Percentiles rank a stretch among this genome's conserved stretches.
Conservation (phyloP, 2,888 invertebrate species). For the Drosophila incognita region DNA sequence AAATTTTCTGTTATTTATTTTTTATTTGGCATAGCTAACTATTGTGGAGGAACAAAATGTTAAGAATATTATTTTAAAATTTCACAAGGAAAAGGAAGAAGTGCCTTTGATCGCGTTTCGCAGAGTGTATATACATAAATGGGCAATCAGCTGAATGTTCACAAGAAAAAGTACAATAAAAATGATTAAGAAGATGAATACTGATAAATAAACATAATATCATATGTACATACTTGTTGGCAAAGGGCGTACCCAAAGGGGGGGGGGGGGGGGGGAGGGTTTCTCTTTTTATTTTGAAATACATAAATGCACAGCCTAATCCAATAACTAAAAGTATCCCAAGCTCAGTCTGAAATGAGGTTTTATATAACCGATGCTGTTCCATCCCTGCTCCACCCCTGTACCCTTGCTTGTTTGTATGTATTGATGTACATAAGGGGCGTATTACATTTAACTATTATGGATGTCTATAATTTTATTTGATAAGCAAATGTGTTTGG, state of each 20-base stretch:
- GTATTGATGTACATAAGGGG: slow-evolving; percentile 32
- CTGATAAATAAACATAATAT: slow-evolving; percentile 1
- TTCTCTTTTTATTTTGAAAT: background rate
- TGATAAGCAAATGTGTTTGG: slow-evolving; percentile 27
- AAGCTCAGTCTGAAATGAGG: background rate
- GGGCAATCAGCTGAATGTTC: slow-evolving; percentile 45
- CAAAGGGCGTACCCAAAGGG: background rate
- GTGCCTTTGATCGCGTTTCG: background rate
- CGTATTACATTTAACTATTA: slow-evolving; percentile 54
- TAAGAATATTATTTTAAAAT: background rate
- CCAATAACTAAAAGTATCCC: background rate
- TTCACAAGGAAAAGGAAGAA: too few relatives aligned
- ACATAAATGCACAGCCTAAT: background rate
- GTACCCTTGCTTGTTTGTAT: slow-evolving; percentile 6
- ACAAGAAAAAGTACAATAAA: slow-evolving; percentile 31
- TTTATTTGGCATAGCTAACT: background rate
- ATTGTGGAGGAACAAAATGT: background rate
- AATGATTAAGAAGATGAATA: slow-evolving; percentile 16
- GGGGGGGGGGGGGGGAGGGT: background rate
- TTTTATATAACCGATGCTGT: background rate
- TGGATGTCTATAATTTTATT: slow-evolving; percentile 3
- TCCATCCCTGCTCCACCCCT: background rate
- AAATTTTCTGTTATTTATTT: background rate
- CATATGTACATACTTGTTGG: slow-evolving; percentile 8
- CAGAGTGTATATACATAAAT: background rate